A percentile compares a stretch with the other conserved stretches of the same genome.
Conservation (phyloP, 2,797 vertebrate species). For the Denticeps clupeoides region DNA sequence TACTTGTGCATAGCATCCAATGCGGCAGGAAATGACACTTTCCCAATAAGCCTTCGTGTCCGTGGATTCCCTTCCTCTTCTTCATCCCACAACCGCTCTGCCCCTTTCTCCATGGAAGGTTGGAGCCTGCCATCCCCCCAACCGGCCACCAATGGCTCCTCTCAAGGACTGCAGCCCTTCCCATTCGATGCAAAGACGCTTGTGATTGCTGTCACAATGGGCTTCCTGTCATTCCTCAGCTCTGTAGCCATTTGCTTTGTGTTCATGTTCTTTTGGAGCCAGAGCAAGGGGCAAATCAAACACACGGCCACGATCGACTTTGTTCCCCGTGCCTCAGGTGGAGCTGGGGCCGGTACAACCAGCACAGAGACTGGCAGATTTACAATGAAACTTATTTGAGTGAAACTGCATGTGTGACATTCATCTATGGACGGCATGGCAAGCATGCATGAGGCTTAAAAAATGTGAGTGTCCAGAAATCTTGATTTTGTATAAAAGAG, state of each 20-base stretch:
- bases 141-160: conserved; percentile 25
- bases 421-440: background rate
- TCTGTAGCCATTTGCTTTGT: conserved; percentile 75
- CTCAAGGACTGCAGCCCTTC: conserved; percentile 30
- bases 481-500: too few relatives aligned
- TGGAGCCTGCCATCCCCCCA: conserved; percentile 41
- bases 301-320: conserved; percentile 69
- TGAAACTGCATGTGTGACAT: background rate
- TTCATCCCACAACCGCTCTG: conserved; percentile 27
- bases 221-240: conserved; percentile 74
- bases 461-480: too few relatives aligned
- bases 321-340: conserved; percentile 47
- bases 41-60: conserved; percentile 58
- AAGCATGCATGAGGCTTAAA: too few relatives aligned
- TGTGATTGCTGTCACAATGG: conserved; percentile 67
- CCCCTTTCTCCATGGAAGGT: conserved; percentile 33
- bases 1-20: conserved; percentile 75
- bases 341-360: conserved; percentile 25
- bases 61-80: conserved; percentile 36
- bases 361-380: conserved; percentile 48
- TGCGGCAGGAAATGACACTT: conserved; percentile 67
- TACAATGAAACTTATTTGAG: conserved; percentile 66
- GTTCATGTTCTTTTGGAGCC: conserved; percentile 80
- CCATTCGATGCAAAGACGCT: conserved; percentile 65
- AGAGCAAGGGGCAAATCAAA: conserved; percentile 70